Evolutionary conservation across 2,113 vertebrate species (phyloP).

Genomic region (Serilophus lunatus): DNA sequence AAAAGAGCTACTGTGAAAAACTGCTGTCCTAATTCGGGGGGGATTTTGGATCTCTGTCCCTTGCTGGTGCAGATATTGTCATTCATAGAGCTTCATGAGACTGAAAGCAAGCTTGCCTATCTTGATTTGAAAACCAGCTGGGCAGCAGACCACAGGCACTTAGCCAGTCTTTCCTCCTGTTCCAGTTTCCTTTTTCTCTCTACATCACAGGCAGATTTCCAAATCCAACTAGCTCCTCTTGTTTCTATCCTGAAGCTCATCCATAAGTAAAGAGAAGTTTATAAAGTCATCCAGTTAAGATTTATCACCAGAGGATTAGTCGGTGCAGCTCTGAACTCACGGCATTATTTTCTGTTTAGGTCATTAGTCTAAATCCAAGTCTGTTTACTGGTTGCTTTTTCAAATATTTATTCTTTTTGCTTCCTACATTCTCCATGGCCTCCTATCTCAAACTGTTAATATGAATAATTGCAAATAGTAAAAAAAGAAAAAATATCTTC

Average conservation of each 20-base stretch:
- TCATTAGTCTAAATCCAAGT: constrained; percentile 8
- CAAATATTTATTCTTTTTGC: constrained; percentile 34
- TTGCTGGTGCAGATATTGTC: neutral
- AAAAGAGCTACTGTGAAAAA: neutral
- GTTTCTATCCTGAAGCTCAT: neutral
- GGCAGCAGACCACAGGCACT: neutral
- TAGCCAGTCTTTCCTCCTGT: neutral
- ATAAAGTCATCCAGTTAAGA: neutral
- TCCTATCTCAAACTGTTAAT: neutral
- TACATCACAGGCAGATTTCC: neutral
- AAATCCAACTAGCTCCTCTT: neutral
- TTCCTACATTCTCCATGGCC: neutral
- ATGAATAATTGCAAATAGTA: neutral
- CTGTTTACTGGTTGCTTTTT: constrained; percentile 9
- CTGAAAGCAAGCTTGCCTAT: neutral
- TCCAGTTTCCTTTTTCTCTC: neutral
- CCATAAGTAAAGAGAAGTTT: neutral
- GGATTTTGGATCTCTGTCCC: neutral
- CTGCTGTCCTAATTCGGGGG: accelerated
- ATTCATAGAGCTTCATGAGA: neutral
- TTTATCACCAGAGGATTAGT: constrained; percentile 21
- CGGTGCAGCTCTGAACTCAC: neutral
- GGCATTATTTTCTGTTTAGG: constrained; percentile 6
- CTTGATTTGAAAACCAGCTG: neutral
- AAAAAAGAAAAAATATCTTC: neutral